These are phyloP conservation scores for Sebastes schlegelii DNA, from an alignment of 2,113 vertebrate species.

Conservation along the genomic window DNA sequence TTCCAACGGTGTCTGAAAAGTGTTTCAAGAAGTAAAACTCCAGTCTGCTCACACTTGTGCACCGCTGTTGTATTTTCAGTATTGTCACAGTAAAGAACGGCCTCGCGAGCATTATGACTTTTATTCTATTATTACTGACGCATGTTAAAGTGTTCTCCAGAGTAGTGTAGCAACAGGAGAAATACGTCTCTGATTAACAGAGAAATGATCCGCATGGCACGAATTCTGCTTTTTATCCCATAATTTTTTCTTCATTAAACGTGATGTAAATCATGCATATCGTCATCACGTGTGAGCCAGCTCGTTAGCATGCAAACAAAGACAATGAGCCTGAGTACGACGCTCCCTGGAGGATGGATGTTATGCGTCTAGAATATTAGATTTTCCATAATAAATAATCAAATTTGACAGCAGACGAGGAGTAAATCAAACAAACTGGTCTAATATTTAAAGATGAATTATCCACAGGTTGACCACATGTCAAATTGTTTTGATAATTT, in stretches of 20 bases:
- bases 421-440: background rate
- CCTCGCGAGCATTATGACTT: background rate
- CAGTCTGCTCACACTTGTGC: background rate
- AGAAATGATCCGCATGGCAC: constrained; percentile 16
- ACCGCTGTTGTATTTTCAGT: background rate
- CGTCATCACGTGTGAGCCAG: background rate
- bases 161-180: constrained; percentile 23
- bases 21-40: background rate
- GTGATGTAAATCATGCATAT: background rate
- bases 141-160: constrained; percentile 34
- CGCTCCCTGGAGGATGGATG: background rate
- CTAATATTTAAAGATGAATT: background rate
- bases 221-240: background rate
- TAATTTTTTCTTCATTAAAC: background rate
- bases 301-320: constrained; percentile 22
- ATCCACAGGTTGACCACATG: background rate
- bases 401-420: background rate
- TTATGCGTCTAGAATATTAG: background rate
- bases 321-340: background rate
- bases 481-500: background rate
- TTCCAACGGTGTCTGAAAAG: background rate
- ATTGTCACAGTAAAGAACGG: constrained; percentile 7
- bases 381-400: background rate
- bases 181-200: background rate
- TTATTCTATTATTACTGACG: constrained; percentile 19